Percentiles rank a stretch among this genome's conserved stretches.
phyloP scores from a whole-genome alignment of 2,797 vertebrate species.

The Delichon dasypus region DNA sequence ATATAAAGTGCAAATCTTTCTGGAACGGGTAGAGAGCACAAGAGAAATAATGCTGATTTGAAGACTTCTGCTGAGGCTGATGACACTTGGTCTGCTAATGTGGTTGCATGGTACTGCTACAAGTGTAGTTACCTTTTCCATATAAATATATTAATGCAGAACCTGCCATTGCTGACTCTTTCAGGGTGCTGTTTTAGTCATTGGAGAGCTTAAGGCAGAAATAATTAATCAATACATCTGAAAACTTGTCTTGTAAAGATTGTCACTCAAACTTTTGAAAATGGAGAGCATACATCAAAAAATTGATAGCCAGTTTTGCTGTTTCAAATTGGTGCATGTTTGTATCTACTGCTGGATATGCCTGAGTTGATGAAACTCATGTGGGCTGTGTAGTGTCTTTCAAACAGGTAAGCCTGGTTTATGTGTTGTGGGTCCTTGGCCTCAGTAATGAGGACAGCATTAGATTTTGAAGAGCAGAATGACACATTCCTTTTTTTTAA shows the following conservation, averaged over 20 bases:
- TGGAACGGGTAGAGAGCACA: neutral
- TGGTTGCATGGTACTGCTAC: neutral
- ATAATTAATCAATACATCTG: neutral
- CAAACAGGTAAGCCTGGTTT: neutral
- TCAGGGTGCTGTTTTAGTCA: neutral
- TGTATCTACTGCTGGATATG: neutral
- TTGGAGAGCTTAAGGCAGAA: neutral
- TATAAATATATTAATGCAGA: neutral
- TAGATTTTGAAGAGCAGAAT: neutral
- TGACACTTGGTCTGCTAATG: neutral
- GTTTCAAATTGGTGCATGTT: neutral
- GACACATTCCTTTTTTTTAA: neutral
- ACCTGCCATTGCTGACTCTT: neutral
- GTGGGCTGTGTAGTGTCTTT: neutral
- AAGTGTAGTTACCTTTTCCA: neutral
- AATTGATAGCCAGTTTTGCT: neutral
- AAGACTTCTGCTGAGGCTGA: neutral
- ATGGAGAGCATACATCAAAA: neutral
- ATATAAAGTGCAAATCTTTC: neutral
- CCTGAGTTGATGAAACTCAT: neutral
- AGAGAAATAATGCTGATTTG: neutral
- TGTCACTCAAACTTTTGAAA: neutral
- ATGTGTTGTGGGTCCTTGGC: fast-evolving
- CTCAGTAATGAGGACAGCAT: neutral
- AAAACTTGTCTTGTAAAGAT: neutral